Base-by-base conservation (phyloP, 2,113 vertebrate species). In the Tragelaphus strepsiceros region DNA sequence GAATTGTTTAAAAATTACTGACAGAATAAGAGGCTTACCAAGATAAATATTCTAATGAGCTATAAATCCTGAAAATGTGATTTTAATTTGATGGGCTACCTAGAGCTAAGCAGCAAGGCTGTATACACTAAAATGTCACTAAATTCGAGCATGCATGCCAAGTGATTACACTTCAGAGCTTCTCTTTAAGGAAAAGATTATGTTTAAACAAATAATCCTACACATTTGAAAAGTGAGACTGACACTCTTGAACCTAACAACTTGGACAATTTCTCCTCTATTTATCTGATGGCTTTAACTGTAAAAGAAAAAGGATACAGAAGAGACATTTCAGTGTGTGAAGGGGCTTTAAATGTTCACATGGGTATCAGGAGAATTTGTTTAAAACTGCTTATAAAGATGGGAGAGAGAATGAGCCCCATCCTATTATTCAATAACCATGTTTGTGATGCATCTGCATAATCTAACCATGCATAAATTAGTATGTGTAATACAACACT, bases 401-500 rank as follows among this genome's bases (percentile, higher is more conserved):
- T 39, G 97, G 98, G 90, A 98, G 96, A 96, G 98, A 97, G 98
- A 98, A 98, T 78, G 98, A 98, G 98, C 97, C 98, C 97, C 98
- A 98, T 99, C 98, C 98, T 99, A 99, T 99, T 99, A 99, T 99
- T 99, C 99, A 99, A 99, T 99, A 99, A 99, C 99, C 99, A 99
- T 98, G 98, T 99, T 99, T 98, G 99, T 99, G 99, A 99, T 99
- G 98, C 99, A 99, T 99, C 99, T 99, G 99, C 99, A 99, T 99
- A 99, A 99, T 99, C 99, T 99, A 99, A 99, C 98, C 99, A 99
- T 99, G 99, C 99, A 99, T 99, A 99, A 99, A 99, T 99, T 99
- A 99, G 99, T 99, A 98, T 99, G 99, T 99, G 99, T 99, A 99
- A 99, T 99, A 99, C 99, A 99, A 99, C 99, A 99, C 99, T 99